Percentiles rank a stretch among this genome's conserved stretches.
Conservation (phyloP, 1,140 invertebrate genomes). For the Magallana gigas region DNA sequence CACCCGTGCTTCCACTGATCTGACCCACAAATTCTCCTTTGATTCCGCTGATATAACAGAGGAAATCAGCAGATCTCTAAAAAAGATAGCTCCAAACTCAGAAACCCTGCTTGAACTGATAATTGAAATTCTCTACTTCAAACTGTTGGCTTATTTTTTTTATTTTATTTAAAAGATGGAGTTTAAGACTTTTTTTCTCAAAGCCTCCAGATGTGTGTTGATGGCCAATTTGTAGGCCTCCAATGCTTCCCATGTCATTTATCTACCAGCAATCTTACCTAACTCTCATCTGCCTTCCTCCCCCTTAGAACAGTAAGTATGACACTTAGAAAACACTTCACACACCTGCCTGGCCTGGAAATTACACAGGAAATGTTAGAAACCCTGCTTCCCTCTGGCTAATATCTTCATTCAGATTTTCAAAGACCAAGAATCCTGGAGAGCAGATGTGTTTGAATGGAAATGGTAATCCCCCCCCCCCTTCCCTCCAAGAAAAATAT, state of each 20-base stretch:
- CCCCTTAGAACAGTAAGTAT: neutral
- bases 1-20: neutral
- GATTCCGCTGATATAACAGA: neutral
- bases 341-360: neutral
- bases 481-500: too few species aligned
- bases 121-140: slow-evolving; percentile 27
- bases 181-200: neutral
- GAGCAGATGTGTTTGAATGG: too few species aligned
- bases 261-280: neutral
- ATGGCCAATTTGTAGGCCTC: neutral
- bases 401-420: neutral
- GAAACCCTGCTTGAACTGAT: neutral
- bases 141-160: neutral
- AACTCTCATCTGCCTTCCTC: slow-evolving; percentile 12
- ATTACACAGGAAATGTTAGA: neutral
- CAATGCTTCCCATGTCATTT: neutral
- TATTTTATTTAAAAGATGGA: neutral
- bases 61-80: slow-evolving; percentile 3
- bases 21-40: neutral
- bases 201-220: neutral
- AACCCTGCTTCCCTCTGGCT: neutral
- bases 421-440: too few species aligned
- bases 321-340: neutral
- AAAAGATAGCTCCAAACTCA: neutral
- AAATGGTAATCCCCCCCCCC: too few species aligned